These are phyloP conservation scores for Ormyrus thymus DNA, from an alignment of 2,888 invertebrate species.

Conservation along the genomic window DNA sequence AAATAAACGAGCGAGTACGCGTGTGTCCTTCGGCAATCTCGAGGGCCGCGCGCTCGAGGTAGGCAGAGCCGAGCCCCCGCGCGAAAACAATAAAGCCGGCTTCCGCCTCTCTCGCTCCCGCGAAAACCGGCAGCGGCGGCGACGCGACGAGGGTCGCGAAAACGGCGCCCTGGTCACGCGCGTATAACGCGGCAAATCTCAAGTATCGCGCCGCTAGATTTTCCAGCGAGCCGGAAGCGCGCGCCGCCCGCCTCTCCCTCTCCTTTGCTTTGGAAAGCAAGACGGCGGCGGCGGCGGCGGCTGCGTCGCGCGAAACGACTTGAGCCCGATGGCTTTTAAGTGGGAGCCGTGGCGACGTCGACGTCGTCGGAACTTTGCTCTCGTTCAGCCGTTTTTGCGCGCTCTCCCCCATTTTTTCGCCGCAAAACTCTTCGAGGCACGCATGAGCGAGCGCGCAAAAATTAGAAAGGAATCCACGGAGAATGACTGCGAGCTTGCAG, in stretches of 20 bases:
- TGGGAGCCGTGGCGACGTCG: conserved; percentile 52
- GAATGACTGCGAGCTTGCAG: conserved; percentile 62
- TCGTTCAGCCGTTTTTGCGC: conserved; percentile 49
- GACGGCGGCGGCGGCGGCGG: neutral
- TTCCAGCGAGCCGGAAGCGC: conserved; percentile 48
- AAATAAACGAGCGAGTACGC: conserved; percentile 31
- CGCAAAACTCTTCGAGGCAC: conserved; percentile 58
- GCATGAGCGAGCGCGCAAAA: conserved; percentile 69
- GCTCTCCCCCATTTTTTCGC: conserved; percentile 61
- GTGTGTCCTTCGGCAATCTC: conserved; percentile 47
- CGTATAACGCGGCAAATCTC: conserved; percentile 40
- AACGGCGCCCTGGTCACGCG: conserved; percentile 51
- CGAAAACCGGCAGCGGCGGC: neutral
- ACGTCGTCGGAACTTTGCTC: conserved; percentile 61
- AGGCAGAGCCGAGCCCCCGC: conserved; percentile 6
- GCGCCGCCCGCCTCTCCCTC: neutral
- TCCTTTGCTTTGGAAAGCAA: too few species aligned
- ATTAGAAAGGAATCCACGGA: conserved; percentile 68
- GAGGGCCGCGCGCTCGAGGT: conserved; percentile 16
- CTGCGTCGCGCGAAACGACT: conserved; percentile 61
- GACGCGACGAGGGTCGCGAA: conserved; percentile 44
- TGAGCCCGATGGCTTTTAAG: conserved; percentile 65
- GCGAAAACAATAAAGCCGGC: conserved; percentile 40
- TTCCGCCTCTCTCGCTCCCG: neutral
- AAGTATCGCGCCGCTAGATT: conserved; percentile 41